A percentile compares a stretch with the other conserved stretches of the same genome.
Evolutionary conservation across 2,797 vertebrate genomes (phyloP).

Genomic region (Liparis tanakae): DNA sequence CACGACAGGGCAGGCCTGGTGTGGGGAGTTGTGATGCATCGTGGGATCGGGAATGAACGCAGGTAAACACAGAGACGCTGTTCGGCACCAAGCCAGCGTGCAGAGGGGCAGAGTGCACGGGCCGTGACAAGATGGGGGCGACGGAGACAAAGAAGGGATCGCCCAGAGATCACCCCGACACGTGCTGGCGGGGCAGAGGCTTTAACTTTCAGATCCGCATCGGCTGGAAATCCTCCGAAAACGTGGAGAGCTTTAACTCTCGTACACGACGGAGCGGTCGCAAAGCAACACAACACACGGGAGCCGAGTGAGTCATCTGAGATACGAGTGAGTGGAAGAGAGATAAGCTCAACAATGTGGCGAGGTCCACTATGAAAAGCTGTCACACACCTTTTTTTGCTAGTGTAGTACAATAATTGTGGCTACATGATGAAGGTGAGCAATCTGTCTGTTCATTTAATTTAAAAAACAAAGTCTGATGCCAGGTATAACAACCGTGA

Average conservation of each 20-base stretch:
- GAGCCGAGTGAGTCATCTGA: not conserved
- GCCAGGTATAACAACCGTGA: no score
- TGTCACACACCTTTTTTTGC: no score
- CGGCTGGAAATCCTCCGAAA: not conserved
- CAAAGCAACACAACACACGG: not conserved
- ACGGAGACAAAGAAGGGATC: conserved; percentile 48
- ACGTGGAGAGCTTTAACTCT: not conserved
- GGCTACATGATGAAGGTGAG: not conserved
- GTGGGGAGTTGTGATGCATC: conserved; percentile 58
- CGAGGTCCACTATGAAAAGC: not conserved
- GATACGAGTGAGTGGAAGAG: not conserved
- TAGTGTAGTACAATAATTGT: not conserved
- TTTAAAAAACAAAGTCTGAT: not conserved
- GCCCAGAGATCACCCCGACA: conserved; percentile 21
- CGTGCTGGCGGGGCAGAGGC: not conserved
- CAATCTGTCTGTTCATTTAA: not conserved
- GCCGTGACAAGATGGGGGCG: conserved; percentile 45
- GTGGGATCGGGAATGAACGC: conserved; percentile 60
- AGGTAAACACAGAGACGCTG: conserved; percentile 71
- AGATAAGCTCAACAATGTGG: conserved; percentile 8
- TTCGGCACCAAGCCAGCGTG: conserved; percentile 66
- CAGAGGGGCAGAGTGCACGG: conserved; percentile 32
- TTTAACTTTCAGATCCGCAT: conserved; percentile 15
- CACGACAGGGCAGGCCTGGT: conserved; percentile 65
- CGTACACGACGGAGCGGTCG: not conserved